Base-by-base conservation (phyloP, 2,888 invertebrate species). In the Bursaphelenchus okinawaensis region DNA sequence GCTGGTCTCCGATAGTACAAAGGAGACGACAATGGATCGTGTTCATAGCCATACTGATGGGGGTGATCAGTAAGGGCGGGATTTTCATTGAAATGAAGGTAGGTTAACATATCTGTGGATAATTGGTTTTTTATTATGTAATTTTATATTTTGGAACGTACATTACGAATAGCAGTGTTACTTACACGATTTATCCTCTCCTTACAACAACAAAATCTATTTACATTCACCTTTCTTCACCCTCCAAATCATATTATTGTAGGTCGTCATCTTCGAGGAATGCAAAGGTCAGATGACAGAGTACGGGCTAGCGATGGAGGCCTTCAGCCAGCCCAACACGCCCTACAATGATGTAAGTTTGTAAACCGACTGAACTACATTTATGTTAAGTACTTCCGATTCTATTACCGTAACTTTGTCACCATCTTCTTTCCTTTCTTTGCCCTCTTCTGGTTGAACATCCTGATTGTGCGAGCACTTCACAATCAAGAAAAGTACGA, bases 391-490 rank as follows among this genome's bases (percentile, higher is more conserved):
- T 20, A 65, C 23, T 70, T 65, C 60, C 59, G 68, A 20, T 80
- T 74, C 65, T 77, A 77, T 74, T 78, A 78, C 66, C 75, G 80
- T 2, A 79, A 80, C 66, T 70, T 80, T 56, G 77, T 78, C 7
- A 80, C 80, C 20, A 70, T 79, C 28, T 77, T 80, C 67, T 75
- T 77, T 12, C 80, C 80, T 7, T 80, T 80, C 69, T 75, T 78
- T 66, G 76, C 78, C 52, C 71, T 80, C 12, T 66, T 73, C 65
- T 73, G 70, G 31, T 65, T 79, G 28, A 80, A 80, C 62, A 69
- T 75, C 28, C 66, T 74, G 8, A 80, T 80, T 23, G 77, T 80
- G 8, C 55, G 63, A 19, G 66, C 69, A 71, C 62, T 75, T 26
- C 40, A 72, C 16, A 69, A 66, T 27, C 62, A 67, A 27, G 68